Conservation (phyloP, 2,113 vertebrate genomes). For the Martes martes region DNA sequence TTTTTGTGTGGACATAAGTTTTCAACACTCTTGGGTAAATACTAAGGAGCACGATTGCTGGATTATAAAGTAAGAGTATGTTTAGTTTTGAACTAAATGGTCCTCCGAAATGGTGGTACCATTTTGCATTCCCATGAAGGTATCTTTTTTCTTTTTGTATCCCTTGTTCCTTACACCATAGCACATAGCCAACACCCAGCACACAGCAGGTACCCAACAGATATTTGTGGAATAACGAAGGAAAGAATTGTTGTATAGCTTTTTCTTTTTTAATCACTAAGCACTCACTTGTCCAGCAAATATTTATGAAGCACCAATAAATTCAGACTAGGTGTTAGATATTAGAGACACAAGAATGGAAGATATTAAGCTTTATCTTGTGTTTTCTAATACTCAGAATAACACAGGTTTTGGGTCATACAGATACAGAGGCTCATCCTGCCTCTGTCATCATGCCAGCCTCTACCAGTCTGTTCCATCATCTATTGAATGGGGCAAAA, state of each 20-base stretch:
- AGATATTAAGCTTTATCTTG: neutral
- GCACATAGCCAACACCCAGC: neutral
- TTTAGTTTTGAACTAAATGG: neutral
- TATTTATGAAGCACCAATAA: neutral
- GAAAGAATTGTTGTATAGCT: neutral
- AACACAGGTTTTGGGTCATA: neutral
- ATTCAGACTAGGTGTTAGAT: neutral
- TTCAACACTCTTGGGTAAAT: neutral
- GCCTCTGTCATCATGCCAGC: neutral
- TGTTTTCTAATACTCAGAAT: neutral
- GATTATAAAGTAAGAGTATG: neutral
- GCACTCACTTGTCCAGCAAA: neutral
- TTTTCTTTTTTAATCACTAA: neutral
- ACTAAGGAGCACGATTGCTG: neutral
- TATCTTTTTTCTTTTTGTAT: neutral
- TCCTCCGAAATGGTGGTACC: neutral
- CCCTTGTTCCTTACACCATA: neutral
- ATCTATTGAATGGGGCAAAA: neutral
- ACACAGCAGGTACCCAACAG: neutral
- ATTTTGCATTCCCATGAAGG: neutral
- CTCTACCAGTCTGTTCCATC: neutral
- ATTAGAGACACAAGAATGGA: neutral
- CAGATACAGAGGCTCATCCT: neutral
- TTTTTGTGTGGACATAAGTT: neutral
- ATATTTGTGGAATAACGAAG: neutral